phyloP scores from a whole-genome alignment of 2,888 invertebrate genomes.

The Melipona beecheii region DNA sequence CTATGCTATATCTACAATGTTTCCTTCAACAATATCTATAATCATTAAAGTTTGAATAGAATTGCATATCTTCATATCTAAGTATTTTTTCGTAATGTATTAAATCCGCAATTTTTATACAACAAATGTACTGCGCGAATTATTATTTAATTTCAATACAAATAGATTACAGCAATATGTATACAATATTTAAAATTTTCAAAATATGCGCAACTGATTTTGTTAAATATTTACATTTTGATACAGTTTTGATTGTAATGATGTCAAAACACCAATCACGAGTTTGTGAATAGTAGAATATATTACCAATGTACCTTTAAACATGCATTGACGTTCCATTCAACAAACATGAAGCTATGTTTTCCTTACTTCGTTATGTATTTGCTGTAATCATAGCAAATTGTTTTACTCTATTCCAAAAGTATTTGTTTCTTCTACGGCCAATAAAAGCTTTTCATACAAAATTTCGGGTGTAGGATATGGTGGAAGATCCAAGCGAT shows the following conservation, averaged over 20 bases:
- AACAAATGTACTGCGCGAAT: conserved; percentile 44
- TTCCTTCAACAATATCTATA: conserved; percentile 27
- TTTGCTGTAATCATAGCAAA: conserved; percentile 44
- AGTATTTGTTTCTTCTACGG: conserved; percentile 98
- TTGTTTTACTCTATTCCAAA: conserved; percentile 95
- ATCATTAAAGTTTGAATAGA: conserved; percentile 41
- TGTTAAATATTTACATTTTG: conserved; percentile 65
- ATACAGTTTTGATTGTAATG: conserved; percentile 63
- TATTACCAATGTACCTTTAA: conserved; percentile 33
- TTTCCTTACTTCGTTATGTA: background rate
- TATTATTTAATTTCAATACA: conserved; percentile 42
- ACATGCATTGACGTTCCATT: conserved; percentile 20
- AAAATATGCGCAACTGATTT: conserved; percentile 53
- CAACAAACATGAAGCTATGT: conserved; percentile 9
- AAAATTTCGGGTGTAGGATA: conserved; percentile 96
- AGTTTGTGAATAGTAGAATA: conserved; percentile 39
- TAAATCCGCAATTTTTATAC: conserved; percentile 52
- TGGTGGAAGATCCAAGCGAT: conserved; percentile 97
- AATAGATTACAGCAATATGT: conserved; percentile 54
- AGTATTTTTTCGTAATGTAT: conserved; percentile 36
- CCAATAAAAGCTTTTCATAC: conserved; percentile 95
- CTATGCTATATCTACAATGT: conserved; percentile 14
- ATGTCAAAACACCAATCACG: conserved; percentile 42
- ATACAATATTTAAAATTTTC: conserved; percentile 55
- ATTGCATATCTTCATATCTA: conserved; percentile 29